Evolutionary conservation across 2,797 vertebrate species (phyloP).

Genomic region (Dendrocincla fuliginosa): DNA sequence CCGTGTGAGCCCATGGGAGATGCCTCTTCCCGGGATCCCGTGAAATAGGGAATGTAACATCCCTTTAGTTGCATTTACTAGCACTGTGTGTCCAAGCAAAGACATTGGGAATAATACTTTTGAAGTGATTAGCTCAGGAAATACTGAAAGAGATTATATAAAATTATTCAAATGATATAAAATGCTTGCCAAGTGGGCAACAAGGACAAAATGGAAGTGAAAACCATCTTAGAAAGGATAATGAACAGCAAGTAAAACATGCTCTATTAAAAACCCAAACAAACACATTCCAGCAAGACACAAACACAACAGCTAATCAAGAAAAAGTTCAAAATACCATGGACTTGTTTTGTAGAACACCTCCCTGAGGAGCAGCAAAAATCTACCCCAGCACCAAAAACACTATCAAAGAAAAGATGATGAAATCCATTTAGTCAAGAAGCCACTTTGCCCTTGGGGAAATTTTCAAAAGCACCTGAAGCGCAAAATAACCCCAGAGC

Average conservation of each 20-base stretch:
- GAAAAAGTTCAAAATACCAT: not conserved
- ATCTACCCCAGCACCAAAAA: not conserved
- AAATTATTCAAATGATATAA: not conserved
- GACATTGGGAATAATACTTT: not conserved
- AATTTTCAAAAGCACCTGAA: not conserved
- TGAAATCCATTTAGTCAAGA: not conserved
- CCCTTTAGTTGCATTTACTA: not conserved
- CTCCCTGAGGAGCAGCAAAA: not conserved
- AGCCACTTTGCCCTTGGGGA: not conserved
- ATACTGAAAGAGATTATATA: not conserved
- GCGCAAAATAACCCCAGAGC: not conserved
- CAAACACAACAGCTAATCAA: not conserved
- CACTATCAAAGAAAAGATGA: not conserved
- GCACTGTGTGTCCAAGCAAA: not conserved
- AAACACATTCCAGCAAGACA: not conserved
- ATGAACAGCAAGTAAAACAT: not conserved
- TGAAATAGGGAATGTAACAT: not conserved
- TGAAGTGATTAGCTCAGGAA: not conserved
- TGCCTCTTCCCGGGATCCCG: not conserved
- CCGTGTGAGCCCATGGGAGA: not conserved
- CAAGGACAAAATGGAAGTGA: not conserved
- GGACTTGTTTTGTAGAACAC: not conserved
- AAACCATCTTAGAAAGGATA: not conserved
- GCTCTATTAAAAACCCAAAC: not conserved
- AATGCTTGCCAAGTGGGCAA: not conserved